Base-by-base conservation (phyloP, 1,140 invertebrate genomes). In the Orius insidiosus region DNA sequence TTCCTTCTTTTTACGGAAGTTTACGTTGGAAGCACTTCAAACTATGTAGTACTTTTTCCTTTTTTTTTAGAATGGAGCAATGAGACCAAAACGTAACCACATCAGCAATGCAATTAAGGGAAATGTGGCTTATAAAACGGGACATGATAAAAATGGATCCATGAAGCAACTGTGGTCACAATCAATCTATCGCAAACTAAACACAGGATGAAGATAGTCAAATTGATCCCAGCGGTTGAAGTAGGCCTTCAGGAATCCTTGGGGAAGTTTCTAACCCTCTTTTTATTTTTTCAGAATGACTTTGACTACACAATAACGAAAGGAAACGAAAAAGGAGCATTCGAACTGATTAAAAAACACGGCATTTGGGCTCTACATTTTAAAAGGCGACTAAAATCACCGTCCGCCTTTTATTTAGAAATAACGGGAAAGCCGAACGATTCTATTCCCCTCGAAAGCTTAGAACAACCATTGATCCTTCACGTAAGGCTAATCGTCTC, bases 301-400 rank as follows among this genome's bases (percentile, higher is more conserved):
- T 70, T 79, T 53, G 64, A 69, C 24, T 85, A 83, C 58, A 62
- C 58, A 32, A 78, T 85, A 32, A 62, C 65, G 0, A 65, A 65
- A 39, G 77, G 78, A 34, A 79, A 80, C 58, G 70, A 78, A 44
- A 60, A 66, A 1, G 66, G 68, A n/a, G 61, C 71, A 16, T 80
- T 83, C 55, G 69, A 77, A 49, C 65, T 83, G 51, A 59, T 68
- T n/a, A 66, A 71, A 45, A 71, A 70, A 40, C 67, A 72, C 46
- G 75, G 72, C 10, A 63, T 80, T 2, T 75, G 71, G 65, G 66
- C 69, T 2, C 55, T 80, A 3, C 74, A 77, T 54, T 78, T 78
- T 61, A 64, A 61, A 19, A 63, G 63, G 46, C 64, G 72, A 40
- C 55, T 78, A 2, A 69, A 71, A 53, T 55, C 62, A 42, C 65